Evolutionary conservation across 1,140 invertebrate genomes (phyloP), one percentile per base, ranked within the genome.

Genomic region (Plodia interpunctella): DNA sequence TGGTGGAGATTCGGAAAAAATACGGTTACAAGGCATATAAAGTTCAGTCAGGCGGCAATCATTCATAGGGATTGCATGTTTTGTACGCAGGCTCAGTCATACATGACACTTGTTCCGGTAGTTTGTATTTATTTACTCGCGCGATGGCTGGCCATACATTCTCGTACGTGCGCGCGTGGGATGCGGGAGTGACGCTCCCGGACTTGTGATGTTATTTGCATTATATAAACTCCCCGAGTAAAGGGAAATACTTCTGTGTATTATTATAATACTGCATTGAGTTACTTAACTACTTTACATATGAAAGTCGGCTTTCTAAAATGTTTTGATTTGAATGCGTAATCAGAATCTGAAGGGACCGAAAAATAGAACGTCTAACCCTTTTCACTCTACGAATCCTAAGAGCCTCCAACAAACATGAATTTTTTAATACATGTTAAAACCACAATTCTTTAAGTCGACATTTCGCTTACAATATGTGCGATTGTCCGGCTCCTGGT

Each of bases 51-150:
- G 71, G 70, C 65, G 69, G 74, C 70, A 68, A 76, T 79, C 74
- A 78, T 77, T 80, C 73, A 76, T 75, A 70, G 67, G 70, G 76
- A 77, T 74, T 80, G 73, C 73, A 80, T 76, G 74, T 83, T 78
- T 74, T 76, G 72, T 72, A 75, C 57, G 68, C 72, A 70, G 72
- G 50, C 67, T 73, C 64, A 65, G 68, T 80, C 73, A 70, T 76
- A 71, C 50, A 63, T 65, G 68, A 73, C 75, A 71, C 68, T 76
- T 76, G 70, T 70, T 73, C 66, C 65, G 65, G 63, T 76, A 74
- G 68, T 74, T 72, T 70, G 57, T 78, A 73, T 76, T 76, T 80
- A 76, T 76, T 78, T 72, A 76, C 61, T 67, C 60, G 55, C 57
- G 59, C 71, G 59, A 76, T 70, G 59, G 68, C 54, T 62, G n/a